Evolutionary conservation across 2,113 vertebrate species (phyloP).

Genomic region (Orcinus orca): DNA sequence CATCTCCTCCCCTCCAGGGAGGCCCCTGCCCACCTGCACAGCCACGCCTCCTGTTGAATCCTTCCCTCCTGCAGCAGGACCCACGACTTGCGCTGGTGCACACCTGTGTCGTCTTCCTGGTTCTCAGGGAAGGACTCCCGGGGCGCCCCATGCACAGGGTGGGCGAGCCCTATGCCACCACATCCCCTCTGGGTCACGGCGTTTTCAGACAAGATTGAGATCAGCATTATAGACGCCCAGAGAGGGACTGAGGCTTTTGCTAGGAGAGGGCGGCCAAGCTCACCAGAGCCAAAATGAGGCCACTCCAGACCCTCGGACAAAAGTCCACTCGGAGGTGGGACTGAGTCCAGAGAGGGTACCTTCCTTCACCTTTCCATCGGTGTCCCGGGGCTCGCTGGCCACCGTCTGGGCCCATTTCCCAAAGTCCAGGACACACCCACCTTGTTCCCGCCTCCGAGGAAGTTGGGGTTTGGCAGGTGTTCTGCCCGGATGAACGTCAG

Average conservation of each 20-base stretch:
- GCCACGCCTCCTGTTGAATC: background rate
- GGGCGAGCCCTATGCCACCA: accelerated
- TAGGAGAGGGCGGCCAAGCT: background rate
- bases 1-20: accelerated
- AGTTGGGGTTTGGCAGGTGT: accelerated
- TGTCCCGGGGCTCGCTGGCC: accelerated
- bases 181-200: accelerated
- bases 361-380: no score
- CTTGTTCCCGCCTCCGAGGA: accelerated
- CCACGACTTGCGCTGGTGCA: accelerated
- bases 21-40: background rate
- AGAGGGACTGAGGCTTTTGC: background rate
- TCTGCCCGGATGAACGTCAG: accelerated
- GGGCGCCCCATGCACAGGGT: accelerated
- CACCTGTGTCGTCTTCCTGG: accelerated
- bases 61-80: accelerated
- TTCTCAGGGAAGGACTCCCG: accelerated
- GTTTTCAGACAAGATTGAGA: background rate
- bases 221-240: accelerated
- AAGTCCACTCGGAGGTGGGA: background rate
- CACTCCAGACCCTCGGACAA: accelerated
- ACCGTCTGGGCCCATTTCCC: background rate
- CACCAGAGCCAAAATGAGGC: accelerated
- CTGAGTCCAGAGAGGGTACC: accelerated
- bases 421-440: accelerated